These are phyloP conservation scores for Conchocele bisecta DNA, from an alignment of 2,888 invertebrate genomes.

Conservation along the genomic window DNA sequence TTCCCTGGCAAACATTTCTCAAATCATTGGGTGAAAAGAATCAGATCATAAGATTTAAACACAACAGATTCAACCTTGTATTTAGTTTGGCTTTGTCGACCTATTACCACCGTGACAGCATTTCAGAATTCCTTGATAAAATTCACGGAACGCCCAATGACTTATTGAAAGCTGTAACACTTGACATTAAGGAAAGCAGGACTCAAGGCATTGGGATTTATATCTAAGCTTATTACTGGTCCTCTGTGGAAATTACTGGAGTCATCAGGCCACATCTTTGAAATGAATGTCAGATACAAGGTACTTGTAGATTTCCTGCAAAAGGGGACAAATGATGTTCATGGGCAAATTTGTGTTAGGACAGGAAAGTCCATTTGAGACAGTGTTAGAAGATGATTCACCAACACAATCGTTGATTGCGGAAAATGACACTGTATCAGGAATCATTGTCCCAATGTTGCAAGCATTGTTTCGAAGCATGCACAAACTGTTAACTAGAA, in stretches of 20 bases:
- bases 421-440: neutral
- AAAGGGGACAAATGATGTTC: neutral
- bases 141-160: conserved; percentile 20
- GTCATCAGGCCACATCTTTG: conserved; percentile 21
- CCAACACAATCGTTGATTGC: neutral
- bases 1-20: conserved; percentile 22
- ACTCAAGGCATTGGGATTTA: conserved; percentile 17
- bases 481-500: conserved; percentile 28
- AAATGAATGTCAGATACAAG: conserved; percentile 24
- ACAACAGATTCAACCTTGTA: conserved; percentile 26
- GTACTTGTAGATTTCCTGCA: conserved; percentile 9
- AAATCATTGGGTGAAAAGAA: conserved; percentile 13
- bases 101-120: neutral
- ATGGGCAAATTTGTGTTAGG: conserved; percentile 19
- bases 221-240: conserved; percentile 22
- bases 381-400: conserved; percentile 11
- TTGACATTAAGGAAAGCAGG: conserved; percentile 26
- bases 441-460: conserved; percentile 16
- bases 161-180: conserved; percentile 17
- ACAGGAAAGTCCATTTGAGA: conserved; percentile 18
- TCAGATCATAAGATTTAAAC: conserved; percentile 9
- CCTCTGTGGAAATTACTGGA: conserved; percentile 29
- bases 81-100: conserved; percentile 8
- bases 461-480: conserved; percentile 23
- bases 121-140: conserved; percentile 8